Evolutionary conservation across 2,888 invertebrate species (phyloP).

Genomic region (Plemyria rubiginata): DNA sequence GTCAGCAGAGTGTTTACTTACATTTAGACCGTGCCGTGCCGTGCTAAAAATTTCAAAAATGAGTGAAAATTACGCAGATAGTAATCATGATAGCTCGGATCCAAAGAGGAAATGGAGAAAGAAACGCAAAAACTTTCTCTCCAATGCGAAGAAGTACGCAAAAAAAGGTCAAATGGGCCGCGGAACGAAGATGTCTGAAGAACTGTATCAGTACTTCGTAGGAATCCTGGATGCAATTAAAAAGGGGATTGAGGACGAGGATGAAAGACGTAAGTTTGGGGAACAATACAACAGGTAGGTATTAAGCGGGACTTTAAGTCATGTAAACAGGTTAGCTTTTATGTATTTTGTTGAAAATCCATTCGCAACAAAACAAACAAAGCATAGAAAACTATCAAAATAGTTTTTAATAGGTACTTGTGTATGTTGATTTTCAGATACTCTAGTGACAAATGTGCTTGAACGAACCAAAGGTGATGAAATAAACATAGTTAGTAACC

Average conservation of each 20-base stretch:
- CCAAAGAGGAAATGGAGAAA: slow-evolving; percentile 81
- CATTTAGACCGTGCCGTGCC: neutral
- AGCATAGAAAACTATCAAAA: neutral
- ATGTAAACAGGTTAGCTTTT: no score
- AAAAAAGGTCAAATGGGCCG: slow-evolving; percentile 90
- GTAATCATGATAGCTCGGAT: slow-evolving; percentile 45
- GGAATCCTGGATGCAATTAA: slow-evolving; percentile 89
- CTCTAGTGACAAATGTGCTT: slow-evolving; percentile 90
- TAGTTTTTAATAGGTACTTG: neutral
- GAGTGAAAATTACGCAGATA: slow-evolving; percentile 58
- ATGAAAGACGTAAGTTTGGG: slow-evolving; percentile 88
- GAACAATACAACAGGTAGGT: no score
- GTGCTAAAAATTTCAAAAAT: slow-evolving; percentile 46
- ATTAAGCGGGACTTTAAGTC: no score
- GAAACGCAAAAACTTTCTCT: slow-evolving; percentile 87
- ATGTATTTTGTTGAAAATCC: no score
- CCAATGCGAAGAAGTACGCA: slow-evolving; percentile 91
- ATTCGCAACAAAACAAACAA: neutral
- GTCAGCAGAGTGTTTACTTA: neutral
- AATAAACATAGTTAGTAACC: slow-evolving; percentile 90
- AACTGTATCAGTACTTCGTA: slow-evolving; percentile 91
- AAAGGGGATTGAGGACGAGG: slow-evolving; percentile 87
- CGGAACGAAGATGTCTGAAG: slow-evolving; percentile 88
- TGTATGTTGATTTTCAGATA: slow-evolving; percentile 69
- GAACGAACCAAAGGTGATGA: slow-evolving; percentile 89